phyloP scores from a whole-genome alignment of 2,888 invertebrate species.

The Acholoe squamosa region DNA sequence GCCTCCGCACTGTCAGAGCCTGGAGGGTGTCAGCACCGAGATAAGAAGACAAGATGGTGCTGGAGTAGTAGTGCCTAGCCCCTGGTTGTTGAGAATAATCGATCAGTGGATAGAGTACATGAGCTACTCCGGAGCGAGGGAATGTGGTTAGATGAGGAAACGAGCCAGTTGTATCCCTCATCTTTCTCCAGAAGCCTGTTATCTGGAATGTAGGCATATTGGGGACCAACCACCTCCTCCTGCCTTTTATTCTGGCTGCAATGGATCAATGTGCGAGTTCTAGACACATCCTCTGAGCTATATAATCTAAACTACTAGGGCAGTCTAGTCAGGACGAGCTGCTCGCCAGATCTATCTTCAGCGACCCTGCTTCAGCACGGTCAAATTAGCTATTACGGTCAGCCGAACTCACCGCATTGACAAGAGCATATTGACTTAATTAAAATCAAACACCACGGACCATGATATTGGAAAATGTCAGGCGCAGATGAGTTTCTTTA shows the following conservation, averaged over 20 bases:
- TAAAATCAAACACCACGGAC: neutral
- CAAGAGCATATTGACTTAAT: constrained; percentile 32
- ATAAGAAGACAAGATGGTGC: constrained; percentile 2
- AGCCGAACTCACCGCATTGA: neutral
- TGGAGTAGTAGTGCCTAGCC: neutral
- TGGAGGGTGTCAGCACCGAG: neutral
- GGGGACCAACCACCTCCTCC: neutral
- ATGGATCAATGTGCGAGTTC: neutral
- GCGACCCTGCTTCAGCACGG: neutral
- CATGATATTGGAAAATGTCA: constrained; percentile 19
- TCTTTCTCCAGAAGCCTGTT: neutral
- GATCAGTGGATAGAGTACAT: neutral
- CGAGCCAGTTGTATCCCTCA: neutral
- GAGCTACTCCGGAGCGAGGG: neutral
- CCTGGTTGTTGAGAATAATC: constrained; percentile 10
- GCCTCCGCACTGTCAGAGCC: neutral
- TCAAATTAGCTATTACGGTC: neutral
- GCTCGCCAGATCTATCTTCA: neutral
- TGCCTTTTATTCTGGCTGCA: neutral
- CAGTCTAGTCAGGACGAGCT: too few relatives aligned
- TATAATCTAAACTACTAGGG: neutral
- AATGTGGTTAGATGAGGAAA: neutral
- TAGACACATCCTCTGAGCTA: neutral
- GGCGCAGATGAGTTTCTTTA: neutral
- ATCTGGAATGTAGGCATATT: neutral